Evolutionary conservation across 53 echinoderm and acorn worm species (phyloP), one percentile per base, ranked within the genome.

Genomic region (Zoroaster sp.): DNA sequence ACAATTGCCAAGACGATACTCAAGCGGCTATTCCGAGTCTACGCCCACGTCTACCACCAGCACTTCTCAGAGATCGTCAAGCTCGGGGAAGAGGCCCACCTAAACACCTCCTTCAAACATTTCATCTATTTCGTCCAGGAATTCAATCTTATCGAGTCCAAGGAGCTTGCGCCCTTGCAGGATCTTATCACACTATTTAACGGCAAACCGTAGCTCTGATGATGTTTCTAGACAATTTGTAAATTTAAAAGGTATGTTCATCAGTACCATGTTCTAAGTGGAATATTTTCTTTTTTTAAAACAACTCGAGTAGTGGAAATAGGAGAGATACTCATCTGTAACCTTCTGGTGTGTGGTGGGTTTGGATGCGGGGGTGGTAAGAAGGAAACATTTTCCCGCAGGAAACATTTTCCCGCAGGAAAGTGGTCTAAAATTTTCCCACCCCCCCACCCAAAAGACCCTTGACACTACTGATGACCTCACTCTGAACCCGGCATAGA

Each of bases 41-140:
- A 99, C 80, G 99, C 99, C 72, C 99, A 99, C 78, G 93, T 99
- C 75, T 99, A 99, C 88, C 99, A 99, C 90, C 96, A 99, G 73
- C 99, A 99, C 88, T 99, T 99, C 90, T 66, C 93, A 13, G 99
- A 99, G 73, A 96, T 99, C 74, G 92, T 96, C 47, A 78, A 86
- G 67, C 89, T 99, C 31, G 71, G 89, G 12, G 99, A 99, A 82
- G 99, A 99, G 74, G 99, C 99, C 17, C 99, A 99, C 40, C 99
- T 99, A 52, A 99, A 99, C 90, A 99, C 99, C 33, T 99, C 99
- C 83, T 99, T 99, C 93, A 99, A 99, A 73, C 99, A 99, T 72
- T 99, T 99, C 75, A 93, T 99, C 93, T 99, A 94, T 92, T 99
- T 99, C 67, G 99, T 99, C 79, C 99, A 99, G 83, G 99, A 99